Evolutionary conservation across 2,113 vertebrate genomes (phyloP), one percentile per base, ranked within the genome.

Genomic region (Laterallus jamaicensis): DNA sequence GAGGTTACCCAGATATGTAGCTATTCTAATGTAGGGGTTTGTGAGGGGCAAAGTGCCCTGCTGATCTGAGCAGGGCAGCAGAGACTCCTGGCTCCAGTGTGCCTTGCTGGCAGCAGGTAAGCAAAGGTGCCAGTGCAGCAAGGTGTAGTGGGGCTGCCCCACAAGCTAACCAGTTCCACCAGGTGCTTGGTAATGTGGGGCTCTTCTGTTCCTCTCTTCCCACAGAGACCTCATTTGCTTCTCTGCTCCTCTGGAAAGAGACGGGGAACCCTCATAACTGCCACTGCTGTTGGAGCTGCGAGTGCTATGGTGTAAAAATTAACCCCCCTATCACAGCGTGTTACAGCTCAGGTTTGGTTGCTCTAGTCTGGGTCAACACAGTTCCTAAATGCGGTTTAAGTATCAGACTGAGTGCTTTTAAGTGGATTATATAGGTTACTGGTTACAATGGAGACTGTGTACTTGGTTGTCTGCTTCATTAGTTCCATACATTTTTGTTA

Each of bases 61-160:
- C 26, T 55, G 50, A 32, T 54, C 14, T 20, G 35, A 69, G 68
- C 70, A 40, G 70, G 64, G 47, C 56, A 40, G 67, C 2, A 5
- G 35, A 39, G 35, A 17, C 28, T 32, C 47, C 35, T 22, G 0
- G 4, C 42, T 55, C 29, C 2, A 1, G 16, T 1, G 2, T 37
- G 26, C 29, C 44, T 54, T 50, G 44, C 63, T 63, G 76, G 59
- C 56, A 28, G 37, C 19, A 42, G 59, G n/a, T 0, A 2, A 73
- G 80, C 49, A 55, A 70, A 76, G 55, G 22, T 67, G n/a, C 42
- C n/a, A 4, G 1, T 19, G 44, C 56, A 59, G 31, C 1, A 3
- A 58, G 42, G 42, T n/a, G 55, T 10, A 25, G 55, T 15, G 80
- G 37, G 50, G 28, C 40, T 58, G 60, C 56, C 55, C n/a, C 62